A percentile compares a stretch with the other conserved stretches of the same genome.
Evolutionary conservation across 2,888 invertebrate genomes (phyloP).

Genomic region (Nomada ruficornis): DNA sequence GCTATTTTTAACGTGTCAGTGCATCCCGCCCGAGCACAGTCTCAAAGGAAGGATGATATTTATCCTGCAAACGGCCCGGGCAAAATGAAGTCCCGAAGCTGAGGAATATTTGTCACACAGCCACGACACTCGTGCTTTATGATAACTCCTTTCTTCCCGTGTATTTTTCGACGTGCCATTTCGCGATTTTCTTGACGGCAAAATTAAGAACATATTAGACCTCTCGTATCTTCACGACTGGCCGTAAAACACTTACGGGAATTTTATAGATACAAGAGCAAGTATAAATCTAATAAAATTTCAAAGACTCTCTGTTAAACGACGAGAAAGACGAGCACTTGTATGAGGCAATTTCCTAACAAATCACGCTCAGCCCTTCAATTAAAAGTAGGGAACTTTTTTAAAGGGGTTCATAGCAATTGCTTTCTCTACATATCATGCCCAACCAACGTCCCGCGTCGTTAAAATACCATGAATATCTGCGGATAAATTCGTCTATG

Average conservation of each 20-base stretch:
- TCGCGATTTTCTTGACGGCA: no score
- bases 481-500: slow-evolving; percentile 31
- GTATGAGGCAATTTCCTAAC: neutral
- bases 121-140: neutral
- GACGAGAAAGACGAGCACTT: neutral
- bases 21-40: neutral
- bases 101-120: slow-evolving; percentile 2
- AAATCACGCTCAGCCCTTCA: neutral
- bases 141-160: neutral
- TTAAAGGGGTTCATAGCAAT: slow-evolving; percentile 4
- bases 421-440: slow-evolving; percentile 32
- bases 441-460: slow-evolving; percentile 52
- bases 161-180: neutral
- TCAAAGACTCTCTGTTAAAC: neutral
- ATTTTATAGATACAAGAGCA: no score
- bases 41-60: slow-evolving; percentile 2
- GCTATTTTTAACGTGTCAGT: slow-evolving; percentile 3
- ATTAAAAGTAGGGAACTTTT: neutral
- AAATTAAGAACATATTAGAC: slow-evolving; percentile 1
- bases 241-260: neutral
- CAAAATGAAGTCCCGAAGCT: slow-evolving; percentile 9
- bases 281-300: neutral
- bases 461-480: slow-evolving; percentile 66
- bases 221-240: neutral
- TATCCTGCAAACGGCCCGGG: slow-evolving; percentile 1